phyloP scores from a whole-genome alignment of 2,888 invertebrate species.

The Parthenolecanium corni region DNA sequence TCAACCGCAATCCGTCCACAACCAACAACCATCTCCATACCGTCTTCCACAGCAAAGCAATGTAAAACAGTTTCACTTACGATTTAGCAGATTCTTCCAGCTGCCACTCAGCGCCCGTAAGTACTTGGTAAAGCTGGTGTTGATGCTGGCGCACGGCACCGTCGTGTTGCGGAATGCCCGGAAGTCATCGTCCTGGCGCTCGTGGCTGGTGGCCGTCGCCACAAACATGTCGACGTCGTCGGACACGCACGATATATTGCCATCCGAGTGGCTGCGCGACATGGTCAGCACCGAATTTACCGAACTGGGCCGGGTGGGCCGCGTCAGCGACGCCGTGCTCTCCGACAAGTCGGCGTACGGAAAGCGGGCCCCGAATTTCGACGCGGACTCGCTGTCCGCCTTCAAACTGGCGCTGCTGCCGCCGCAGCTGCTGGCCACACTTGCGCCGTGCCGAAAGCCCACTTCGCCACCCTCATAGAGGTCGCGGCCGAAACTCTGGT shows the following conservation, averaged over 20 bases:
- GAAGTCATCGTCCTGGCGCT: background rate
- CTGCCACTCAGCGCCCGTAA: conserved; percentile 63
- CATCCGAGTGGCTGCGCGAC: conserved; percentile 59
- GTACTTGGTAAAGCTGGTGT: conserved; percentile 50
- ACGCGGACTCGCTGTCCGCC: no score
- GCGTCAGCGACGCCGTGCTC: background rate
- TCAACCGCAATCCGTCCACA: no score
- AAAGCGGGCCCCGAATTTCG: conserved; percentile 9
- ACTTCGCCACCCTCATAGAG: conserved; percentile 29
- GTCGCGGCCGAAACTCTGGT: conserved; percentile 29
- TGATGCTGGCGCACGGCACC: conserved; percentile 41
- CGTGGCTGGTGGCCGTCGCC: conserved; percentile 31
- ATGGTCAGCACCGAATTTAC: conserved; percentile 38
- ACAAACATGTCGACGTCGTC: conserved; percentile 33
- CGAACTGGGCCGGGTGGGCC: conserved; percentile 8
- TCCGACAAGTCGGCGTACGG: conserved; percentile 16
- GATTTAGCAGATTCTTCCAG: conserved; percentile 66
- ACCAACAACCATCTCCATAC: no score
- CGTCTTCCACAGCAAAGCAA: no score
- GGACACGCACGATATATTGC: conserved; percentile 44
- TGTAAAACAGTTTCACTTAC: conserved; percentile 51
- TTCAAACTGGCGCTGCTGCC: background rate
- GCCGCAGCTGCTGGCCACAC: background rate
- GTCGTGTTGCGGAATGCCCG: conserved; percentile 1
- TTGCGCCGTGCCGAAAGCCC: background rate